Evolutionary conservation across 2,113 vertebrate species (phyloP).

Genomic region (Eurypyga helias): DNA sequence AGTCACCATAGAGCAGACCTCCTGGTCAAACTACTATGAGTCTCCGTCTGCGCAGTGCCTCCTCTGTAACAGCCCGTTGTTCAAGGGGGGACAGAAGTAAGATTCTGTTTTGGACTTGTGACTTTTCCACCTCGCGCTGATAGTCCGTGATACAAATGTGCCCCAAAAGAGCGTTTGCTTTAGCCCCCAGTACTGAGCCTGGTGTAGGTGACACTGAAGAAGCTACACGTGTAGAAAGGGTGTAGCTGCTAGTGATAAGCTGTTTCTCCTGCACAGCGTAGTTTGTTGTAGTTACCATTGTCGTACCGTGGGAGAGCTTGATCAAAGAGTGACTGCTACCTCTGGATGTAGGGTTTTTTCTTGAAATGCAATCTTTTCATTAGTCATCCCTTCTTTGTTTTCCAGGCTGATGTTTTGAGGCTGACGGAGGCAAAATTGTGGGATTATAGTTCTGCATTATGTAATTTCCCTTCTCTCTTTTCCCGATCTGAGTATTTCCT

Average conservation of each 20-base stretch:
- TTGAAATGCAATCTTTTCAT: not conserved
- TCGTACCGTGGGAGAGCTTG: not conserved
- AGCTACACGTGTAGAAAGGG: not conserved
- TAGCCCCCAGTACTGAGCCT: not conserved
- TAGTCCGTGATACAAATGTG: not conserved
- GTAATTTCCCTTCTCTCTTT: not conserved
- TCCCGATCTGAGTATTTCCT: not conserved
- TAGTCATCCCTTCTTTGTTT: slow-evolving; percentile 21
- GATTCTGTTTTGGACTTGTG: slow-evolving; percentile 55
- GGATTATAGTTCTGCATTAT: not conserved
- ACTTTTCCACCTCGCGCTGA: not conserved
- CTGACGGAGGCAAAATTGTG: not conserved
- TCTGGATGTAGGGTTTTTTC: not conserved
- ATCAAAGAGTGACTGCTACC: not conserved
- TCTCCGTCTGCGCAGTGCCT: slow-evolving; percentile 88
- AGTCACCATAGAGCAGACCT: slow-evolving; percentile 84
- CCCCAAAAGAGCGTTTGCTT: not conserved
- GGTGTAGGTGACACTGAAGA: not conserved
- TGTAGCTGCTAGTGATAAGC: not conserved
- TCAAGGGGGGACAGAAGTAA: slow-evolving; percentile 92
- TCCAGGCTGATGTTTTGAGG: not conserved
- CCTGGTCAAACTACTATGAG: slow-evolving; percentile 95
- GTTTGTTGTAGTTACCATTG: not conserved
- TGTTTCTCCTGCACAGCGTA: not conserved
- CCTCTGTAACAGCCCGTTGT: slow-evolving; percentile 89